Conservation (phyloP, 1,140 invertebrate genomes). For the Hestina assimilis region DNA sequence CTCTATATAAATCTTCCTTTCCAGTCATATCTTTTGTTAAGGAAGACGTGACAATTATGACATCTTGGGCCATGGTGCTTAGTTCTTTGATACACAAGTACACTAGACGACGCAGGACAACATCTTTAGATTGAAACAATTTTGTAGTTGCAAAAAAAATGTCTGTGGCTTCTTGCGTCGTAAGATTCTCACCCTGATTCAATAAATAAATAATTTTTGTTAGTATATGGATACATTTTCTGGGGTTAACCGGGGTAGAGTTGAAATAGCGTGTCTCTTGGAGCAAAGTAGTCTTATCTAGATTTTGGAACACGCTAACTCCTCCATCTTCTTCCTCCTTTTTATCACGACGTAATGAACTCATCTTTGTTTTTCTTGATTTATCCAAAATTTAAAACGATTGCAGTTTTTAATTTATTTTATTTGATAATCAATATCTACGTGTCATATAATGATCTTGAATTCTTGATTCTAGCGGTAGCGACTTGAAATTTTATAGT, state of each 20-base stretch:
- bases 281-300: conserved; percentile 96
- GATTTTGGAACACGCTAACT: conserved; percentile 92
- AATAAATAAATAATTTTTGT: conserved; percentile 97
- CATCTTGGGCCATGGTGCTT: conserved; percentile 96
- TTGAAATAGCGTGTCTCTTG: conserved; percentile 98
- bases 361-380: conserved; percentile 28
- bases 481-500: too few relatives aligned
- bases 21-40: conserved; percentile 99
- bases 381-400: background rate
- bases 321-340: conserved; percentile 77
- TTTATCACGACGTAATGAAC: conserved; percentile 41
- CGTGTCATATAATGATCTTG: too few relatives aligned
- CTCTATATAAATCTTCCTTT: conserved; percentile 96
- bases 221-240: conserved; percentile 96
- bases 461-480: too few relatives aligned
- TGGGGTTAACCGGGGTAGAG: conserved; percentile 96
- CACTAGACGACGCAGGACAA: conserved; percentile 93
- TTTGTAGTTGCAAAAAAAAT: conserved; percentile 99
- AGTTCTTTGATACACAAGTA: conserved; percentile 98
- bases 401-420: background rate
- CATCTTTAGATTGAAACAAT: conserved; percentile 97
- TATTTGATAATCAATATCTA: background rate
- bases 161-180: conserved; percentile 96
- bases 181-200: conserved; percentile 92
- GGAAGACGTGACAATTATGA: conserved; percentile 98